Base-by-base conservation (phyloP, 2,888 invertebrate species). In the Choristoneura rosaceana region DNA sequence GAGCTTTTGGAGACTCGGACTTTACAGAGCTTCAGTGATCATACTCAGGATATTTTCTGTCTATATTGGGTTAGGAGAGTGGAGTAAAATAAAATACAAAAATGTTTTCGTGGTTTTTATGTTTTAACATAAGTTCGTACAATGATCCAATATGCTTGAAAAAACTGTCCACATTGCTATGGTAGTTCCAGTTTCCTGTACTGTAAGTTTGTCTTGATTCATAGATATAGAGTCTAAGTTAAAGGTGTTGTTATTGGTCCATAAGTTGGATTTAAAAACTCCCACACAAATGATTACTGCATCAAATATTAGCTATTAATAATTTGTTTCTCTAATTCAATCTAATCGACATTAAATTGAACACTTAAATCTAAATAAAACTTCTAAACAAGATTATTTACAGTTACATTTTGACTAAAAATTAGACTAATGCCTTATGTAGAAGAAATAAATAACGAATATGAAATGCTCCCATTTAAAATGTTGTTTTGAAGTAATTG, bases 361-460 rank as follows among this genome's bases (percentile, higher is more conserved):
- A 93, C 89, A 90, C 92, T 93, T 93, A 93, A 84, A 84, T 86
- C 91, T 93, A 91, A 90, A 93, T 91, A 92, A 92, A 92, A 87
- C 88, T 83, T 91, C 90, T 92, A 92, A 92, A 92, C 89, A 89
- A 90, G 89, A 88, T 93, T 93, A 93, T 93, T 92, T 93, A 93
- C 93, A 93, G 82, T 88, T 87, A 90, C 85, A 90, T 90, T 90
- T 90, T 89, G 91, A 91, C 91, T 92, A 92, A 92, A 90, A 90
- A 91, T 91, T 92, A 92, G 83, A 89, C 90, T 92, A 92, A 90
- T 87, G 87, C 88, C 89, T 90, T 90, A 91, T 86, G 83, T 87
- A 90, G 87, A 91, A 90, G 87, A 90, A 93, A 93, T 93, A 93
- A 93, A 93, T 93, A 93, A 93, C 92, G 90, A 92, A 91, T 91